Evolutionary conservation across 2,113 vertebrate species (phyloP), one percentile per base, ranked within the genome.

Genomic region (Hypomesus transpacificus): DNA sequence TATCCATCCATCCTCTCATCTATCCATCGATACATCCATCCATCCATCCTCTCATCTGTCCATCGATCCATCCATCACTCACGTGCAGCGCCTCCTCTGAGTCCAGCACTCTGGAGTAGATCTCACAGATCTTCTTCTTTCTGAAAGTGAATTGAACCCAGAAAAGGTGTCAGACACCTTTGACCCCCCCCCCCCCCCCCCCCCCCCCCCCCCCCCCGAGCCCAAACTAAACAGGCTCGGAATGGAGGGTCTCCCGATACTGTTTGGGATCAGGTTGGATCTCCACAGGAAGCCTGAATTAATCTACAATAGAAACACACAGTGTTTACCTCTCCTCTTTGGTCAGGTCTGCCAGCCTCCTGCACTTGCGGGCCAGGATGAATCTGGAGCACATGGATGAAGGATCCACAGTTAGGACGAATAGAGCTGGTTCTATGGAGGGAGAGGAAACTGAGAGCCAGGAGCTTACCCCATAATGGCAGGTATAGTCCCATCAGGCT

Each of bases 401-500:
- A 75, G 56, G 58, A 53, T 52, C 70, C 4, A 73, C 39, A 62
- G 62, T 57, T 20, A 68, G 20, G 9, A 56, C 52, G 3, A 18
- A 68, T 65, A 20, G 64, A 24, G n/a, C 28, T 62, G 62, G 6
- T 4, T 31, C 34, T 26, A n/a, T 20, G 9, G 50, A n/a, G 58
- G 11, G 14, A 22, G 31, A 65, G 18, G 51, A 66, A 70, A 17
- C 66, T 64, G 9, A 65, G 2, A 28, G 22, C n/a, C 20, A 2
- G 54, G 22, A 64, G 73, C 86, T 93, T 91, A 98, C 97, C 96
- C 96, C 87, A 97, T 98, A 74, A 99, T 98, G 69, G 93, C 93
- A 46, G 97, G 93, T 62, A 93, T 90, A 46, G 69, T 91, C 76
- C 95, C 96, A 79, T 98, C 96, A 59, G 96, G 95, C 78, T 99